Percentiles rank a stretch among this genome's conserved stretches.
Conservation (phyloP, 2,888 invertebrate genomes). For the Meliscaeva auricollis region DNA sequence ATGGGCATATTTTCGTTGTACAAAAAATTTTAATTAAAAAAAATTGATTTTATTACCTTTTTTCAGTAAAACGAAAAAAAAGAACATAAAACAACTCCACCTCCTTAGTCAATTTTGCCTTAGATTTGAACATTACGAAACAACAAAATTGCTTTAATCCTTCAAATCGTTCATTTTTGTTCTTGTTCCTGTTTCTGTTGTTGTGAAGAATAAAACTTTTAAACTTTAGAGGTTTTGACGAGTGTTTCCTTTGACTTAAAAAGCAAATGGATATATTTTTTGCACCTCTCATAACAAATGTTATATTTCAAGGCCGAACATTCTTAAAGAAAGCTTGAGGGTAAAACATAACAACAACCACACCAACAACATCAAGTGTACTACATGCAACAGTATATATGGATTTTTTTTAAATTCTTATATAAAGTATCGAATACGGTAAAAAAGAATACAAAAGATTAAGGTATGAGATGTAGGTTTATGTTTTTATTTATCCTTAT, state of each 20-base stretch:
- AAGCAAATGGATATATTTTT: constrained; percentile 36
- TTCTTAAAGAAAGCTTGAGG: neutral
- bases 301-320: constrained; percentile 32
- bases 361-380: neutral
- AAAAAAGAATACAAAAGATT: neutral
- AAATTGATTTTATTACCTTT: neutral
- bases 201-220: constrained; percentile 18
- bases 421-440: constrained; percentile 1
- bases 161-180: neutral
- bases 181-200: constrained; percentile 7
- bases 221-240: constrained; percentile 2
- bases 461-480: neutral
- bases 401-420: constrained; percentile 17
- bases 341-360: neutral
- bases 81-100: neutral
- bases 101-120: neutral
- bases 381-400: constrained; percentile 35
- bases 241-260: constrained; percentile 35
- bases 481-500: neutral
- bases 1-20: neutral
- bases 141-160: neutral
- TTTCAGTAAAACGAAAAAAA: neutral
- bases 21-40: neutral
- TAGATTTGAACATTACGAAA: constrained; percentile 33
- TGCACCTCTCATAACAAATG: constrained; percentile 9